Evolutionary conservation across 2,113 vertebrate genomes (phyloP), one percentile per base, ranked within the genome.

Genomic region (Oostethus manadensis): DNA sequence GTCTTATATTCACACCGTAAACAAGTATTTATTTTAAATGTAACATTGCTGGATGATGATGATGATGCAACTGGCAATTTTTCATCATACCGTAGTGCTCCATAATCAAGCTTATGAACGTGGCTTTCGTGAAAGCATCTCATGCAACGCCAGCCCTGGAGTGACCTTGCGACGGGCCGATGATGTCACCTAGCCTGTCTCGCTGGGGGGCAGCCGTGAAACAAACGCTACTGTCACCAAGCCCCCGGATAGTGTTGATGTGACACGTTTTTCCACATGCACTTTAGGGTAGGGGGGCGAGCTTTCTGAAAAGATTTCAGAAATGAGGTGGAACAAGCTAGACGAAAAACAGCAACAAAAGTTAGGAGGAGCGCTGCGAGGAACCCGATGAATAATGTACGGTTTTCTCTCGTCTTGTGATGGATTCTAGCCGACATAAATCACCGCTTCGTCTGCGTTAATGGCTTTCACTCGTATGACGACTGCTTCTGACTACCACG

Each of bases 311-410:
- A 33, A 33, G 51, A 42, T 42, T 14, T 42, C 3, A 14, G 14
- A 42, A 42, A 42, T 8, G 33, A 42, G 2, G 11, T 14, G 46
- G 60, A 58, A 54, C 49, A 53, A 33, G 29, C 5, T 33, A 33
- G 7, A 33, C 29, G 29, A 33, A 5, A 5, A 26, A 26, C 23
- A 5, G 23, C 23, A 26, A 63, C 62, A 38, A 42, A 42, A 42
- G 10, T 14, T 6, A 35, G 48, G 54, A 16, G 49, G 1, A 59
- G 58, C 54, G 60, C 62, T 56, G 56, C 14, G 10, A 74, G 49
- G 58, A 73, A 51, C 21, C 23, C 3, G 8, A 64, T 84, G 67
- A 82, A 80, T 77, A 74, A 84, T 82, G 64, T 15, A 83, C 56
- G 64, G 29, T 38, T 66, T 70, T 62, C 62, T 64, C 80, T 76